These are phyloP conservation scores for Drosophila arizonae DNA, from an alignment of 1,140 invertebrate genomes.

Conservation along the genomic window DNA sequence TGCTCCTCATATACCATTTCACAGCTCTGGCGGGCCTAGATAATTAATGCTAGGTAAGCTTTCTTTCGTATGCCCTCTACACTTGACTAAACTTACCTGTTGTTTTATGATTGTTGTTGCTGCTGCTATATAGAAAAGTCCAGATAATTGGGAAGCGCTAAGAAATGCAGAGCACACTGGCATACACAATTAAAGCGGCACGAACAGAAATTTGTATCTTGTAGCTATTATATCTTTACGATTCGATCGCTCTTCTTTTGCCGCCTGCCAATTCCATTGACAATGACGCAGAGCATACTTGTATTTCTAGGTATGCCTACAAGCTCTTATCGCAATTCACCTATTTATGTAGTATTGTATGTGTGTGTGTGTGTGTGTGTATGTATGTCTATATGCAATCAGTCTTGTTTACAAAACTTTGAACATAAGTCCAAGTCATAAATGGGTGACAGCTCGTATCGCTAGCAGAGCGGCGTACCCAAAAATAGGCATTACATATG, in stretches of 20 bases:
- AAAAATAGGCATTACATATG: slow-evolving; percentile 71
- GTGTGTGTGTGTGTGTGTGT: not conserved
- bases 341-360: slow-evolving; percentile 15
- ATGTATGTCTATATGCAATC: slow-evolving; percentile 46
- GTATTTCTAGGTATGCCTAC: not conserved
- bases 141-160: slow-evolving; percentile 13
- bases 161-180: not conserved
- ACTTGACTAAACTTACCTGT: slow-evolving; percentile 50
- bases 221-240: slow-evolving; percentile 29
- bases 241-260: slow-evolving; percentile 10
- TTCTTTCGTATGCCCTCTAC: slow-evolving; percentile 28
- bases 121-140: too few relatives aligned
- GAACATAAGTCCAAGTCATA: slow-evolving; percentile 55
- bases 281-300: slow-evolving; percentile 29
- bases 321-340: slow-evolving; percentile 18
- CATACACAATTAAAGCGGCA: slow-evolving; percentile 25
- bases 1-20: slow-evolving; percentile 5
- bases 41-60: slow-evolving; percentile 8
- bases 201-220: slow-evolving; percentile 32
- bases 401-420: slow-evolving; percentile 62
- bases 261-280: slow-evolving; percentile 16
- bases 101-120: slow-evolving; percentile 7
- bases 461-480: slow-evolving; percentile 17
- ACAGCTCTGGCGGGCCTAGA: not conserved
- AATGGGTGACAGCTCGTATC: slow-evolving; percentile 31